Base-by-base conservation (phyloP, 2,113 vertebrate species). In the Tachuris rubrigastra region DNA sequence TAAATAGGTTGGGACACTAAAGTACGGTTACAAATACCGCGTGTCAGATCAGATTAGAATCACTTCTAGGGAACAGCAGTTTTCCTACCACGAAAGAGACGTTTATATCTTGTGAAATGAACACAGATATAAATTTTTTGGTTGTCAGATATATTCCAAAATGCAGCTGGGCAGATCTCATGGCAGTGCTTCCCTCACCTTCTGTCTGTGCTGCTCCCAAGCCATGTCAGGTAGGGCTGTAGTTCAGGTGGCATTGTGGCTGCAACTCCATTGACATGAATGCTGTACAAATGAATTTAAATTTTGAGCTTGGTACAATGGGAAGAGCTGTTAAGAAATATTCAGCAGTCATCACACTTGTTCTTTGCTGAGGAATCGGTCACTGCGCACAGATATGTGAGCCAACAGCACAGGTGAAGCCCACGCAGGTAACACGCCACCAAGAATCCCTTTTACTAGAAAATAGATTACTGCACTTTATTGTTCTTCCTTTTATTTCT, bases 21-120 rank as follows among this genome's bases (percentile, higher is more conserved):
- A 98, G 91, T 96, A 97, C 58, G 69, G 97, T 74, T 98, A 96
- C 96, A 98, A 98, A 98, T 98, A 97, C 95, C 9, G 28, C 49
- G 31, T 97, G 97, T 98, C 97, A 98, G 72, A 88, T 97, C 94
- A 96, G 91, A 97, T 98, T 98, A 97, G 96, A 95, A 96, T 97
- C 97, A 97, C 96, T 97, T 97, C 94, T 95, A 86, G 66, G 82
- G 82, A 97, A 97, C 78, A 59, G 95, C 74, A 95, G 96, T 98
- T 94, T 97, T 92, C 88, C 94, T 97, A 56, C 97, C 82, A 91
- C 1, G 7, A 93, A 94, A 95, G 94, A 97, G 97, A 98, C 8
- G 0, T 97, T 98, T 97, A 95, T 94, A 90, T 97, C 96, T 98
- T 98, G 91, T 91, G 93, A 98, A 97, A 97, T 97, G 97, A 97